Conservation (phyloP, 2,888 invertebrate genomes). For the Epinotia bilunana region DNA sequence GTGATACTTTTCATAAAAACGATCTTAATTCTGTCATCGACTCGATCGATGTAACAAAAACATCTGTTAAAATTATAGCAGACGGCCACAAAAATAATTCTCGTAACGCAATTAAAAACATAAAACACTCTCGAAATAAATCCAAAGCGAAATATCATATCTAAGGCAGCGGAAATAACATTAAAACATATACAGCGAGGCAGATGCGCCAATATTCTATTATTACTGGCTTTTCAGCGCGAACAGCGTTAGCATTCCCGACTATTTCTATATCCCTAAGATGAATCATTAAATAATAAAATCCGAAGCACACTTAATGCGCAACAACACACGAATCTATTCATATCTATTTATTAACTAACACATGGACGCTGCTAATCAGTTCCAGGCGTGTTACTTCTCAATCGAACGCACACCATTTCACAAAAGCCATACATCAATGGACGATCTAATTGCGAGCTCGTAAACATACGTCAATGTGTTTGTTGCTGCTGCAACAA, state of each 20-base stretch:
- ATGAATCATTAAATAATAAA: slow-evolving; percentile 85
- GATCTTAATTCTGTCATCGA: slow-evolving; percentile 80
- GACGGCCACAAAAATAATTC: slow-evolving; percentile 76
- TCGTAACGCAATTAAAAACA: slow-evolving; percentile 80
- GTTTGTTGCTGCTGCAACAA: slow-evolving; percentile 77
- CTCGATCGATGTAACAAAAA: slow-evolving; percentile 73
- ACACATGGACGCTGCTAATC: slow-evolving; percentile 78
- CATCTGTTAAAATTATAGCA: slow-evolving; percentile 78
- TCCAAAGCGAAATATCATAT: slow-evolving; percentile 75
- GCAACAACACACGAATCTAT: slow-evolving; percentile 76
- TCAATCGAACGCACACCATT: slow-evolving; percentile 70
- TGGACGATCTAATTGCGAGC: slow-evolving; percentile 80
- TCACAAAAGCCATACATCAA: slow-evolving; percentile 74
- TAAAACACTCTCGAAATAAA: slow-evolving; percentile 79
- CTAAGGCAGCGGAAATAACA: slow-evolving; percentile 73
- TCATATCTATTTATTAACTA: slow-evolving; percentile 73
- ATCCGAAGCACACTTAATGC: slow-evolving; percentile 84
- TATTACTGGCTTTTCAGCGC: slow-evolving; percentile 82
- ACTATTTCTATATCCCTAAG: slow-evolving; percentile 84
- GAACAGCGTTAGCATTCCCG: slow-evolving; percentile 79
- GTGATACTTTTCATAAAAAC: slow-evolving; percentile 73
- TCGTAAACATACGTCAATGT: slow-evolving; percentile 77
- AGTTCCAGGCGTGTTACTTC: slow-evolving; percentile 77
- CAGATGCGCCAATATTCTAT: slow-evolving; percentile 84
- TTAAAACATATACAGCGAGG: slow-evolving; percentile 80